Conservation (phyloP, 2,888 invertebrate species). For the Hypolimnas misippus region DNA sequence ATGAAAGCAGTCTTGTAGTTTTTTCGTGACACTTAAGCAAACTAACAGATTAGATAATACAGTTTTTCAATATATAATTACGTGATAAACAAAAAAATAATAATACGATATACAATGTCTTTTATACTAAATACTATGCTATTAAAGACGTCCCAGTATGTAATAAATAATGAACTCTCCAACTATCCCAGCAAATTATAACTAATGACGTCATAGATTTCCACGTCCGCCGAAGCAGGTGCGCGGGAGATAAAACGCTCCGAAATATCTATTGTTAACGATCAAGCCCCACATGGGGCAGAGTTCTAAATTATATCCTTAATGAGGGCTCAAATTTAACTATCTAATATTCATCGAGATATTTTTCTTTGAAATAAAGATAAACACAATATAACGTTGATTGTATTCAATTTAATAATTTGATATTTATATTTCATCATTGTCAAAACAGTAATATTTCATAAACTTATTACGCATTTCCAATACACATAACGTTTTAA, state of each 20-base stretch:
- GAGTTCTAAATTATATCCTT: constrained; percentile 17
- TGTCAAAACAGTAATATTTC: neutral
- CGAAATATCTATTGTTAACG: constrained; percentile 26
- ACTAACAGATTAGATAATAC: no score
- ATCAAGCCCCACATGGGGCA: constrained; percentile 19
- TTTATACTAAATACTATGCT: neutral
- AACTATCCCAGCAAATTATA: constrained; percentile 57
- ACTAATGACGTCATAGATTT: constrained; percentile 66
- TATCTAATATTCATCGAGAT: neutral
- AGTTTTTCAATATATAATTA: no score
- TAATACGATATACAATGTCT: neutral
- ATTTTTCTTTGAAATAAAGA: neutral
- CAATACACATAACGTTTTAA: constrained; percentile 5
- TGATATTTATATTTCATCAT: no score
- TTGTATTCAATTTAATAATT: no score
- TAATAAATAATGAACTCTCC: constrained; percentile 8
- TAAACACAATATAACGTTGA: no score
- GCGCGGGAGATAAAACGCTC: constrained; percentile 37
- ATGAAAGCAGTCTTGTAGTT: no score
- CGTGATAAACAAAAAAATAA: no score
- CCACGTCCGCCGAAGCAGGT: constrained; percentile 48
- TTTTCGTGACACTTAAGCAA: no score
- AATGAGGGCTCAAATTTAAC: neutral
- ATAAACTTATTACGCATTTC: no score
- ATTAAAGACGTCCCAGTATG: neutral